Base-by-base conservation (phyloP, 2,797 vertebrate species). In the Salmo trutta region DNA sequence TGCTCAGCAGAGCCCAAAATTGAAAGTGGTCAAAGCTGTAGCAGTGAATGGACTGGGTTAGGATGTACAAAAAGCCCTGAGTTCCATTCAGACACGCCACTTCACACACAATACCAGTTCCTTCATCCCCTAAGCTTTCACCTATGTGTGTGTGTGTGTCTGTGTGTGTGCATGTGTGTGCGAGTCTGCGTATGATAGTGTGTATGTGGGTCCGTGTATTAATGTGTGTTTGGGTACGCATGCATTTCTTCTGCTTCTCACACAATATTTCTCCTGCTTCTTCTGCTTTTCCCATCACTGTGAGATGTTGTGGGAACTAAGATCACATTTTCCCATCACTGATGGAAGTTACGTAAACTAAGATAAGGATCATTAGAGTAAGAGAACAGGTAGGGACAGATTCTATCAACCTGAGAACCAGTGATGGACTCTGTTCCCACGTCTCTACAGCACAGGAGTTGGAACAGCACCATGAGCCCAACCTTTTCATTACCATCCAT, bases 1-100 rank as follows among this genome's bases (percentile, higher is more conserved):
- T 86, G 77, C 81, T 85, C 84, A 92, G 79, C 78, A 87, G 83
- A 93, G 78, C 84, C 84, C 91, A 91, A 91, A 92, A 93, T 93
- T 90, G 86, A 91, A 92, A 92, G 80, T 69, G 84, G 82, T 82
- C 82, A 14, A 77, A 83, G 78, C 79, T 79, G 79, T 47, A 77
- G 16, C 1, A 1, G 36, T 59, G 74, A 87, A 87, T 47, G 7
- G 73, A 71, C 82, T n/a, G 66, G 36, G 36, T 41, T 41, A 41
- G 8, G 66, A 54, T 31, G 82, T 71, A 86, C 73, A 88, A 87
- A 12, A 83, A 80, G 79, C 59, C 62, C 53, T 54, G 59, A 73
- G 74, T 75, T 75, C 84, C 75, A 78, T 64, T 83, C 66, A 75
- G 79, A 47, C 41, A 12, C 2, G 41, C 41, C 41, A 47, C 41